Conservation (phyloP, 2,888 invertebrate genomes). For the Coelinius sp. region DNA sequence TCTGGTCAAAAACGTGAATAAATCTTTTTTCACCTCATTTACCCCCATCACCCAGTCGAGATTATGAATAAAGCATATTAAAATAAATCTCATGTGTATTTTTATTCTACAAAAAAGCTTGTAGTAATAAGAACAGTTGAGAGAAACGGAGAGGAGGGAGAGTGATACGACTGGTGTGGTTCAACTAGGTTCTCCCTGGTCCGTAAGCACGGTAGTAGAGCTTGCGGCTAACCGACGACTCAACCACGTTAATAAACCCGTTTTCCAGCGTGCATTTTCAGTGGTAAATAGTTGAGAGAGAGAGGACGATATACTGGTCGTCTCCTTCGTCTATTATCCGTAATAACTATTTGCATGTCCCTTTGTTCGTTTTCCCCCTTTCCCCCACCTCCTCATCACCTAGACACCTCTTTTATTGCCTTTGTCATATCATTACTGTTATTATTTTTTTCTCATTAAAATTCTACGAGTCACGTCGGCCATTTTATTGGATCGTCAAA, state of each 20-base stretch:
- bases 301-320: too few species aligned
- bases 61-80: not conserved
- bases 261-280: conserved; percentile 48
- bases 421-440: not conserved
- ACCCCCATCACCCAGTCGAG: not conserved
- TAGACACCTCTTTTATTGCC: too few species aligned
- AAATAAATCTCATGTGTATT: not conserved
- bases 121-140: not conserved
- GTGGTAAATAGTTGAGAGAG: conserved; percentile 38
- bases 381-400: not conserved
- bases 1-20: not conserved
- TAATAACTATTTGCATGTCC: conserved; percentile 30
- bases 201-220: conserved; percentile 49
- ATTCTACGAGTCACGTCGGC: not conserved
- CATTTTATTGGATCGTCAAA: conserved; percentile 14
- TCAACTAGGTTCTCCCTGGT: conserved; percentile 28
- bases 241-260: conserved; percentile 60
- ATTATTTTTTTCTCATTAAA: conserved; percentile 14
- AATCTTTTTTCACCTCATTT: not conserved
- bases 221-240: conserved; percentile 55
- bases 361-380: conserved; percentile 11
- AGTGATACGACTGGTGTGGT: conserved; percentile 36
- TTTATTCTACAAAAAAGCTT: not conserved
- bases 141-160: conserved; percentile 36
- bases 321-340: conserved; percentile 8